phyloP scores from a whole-genome alignment of 2,888 invertebrate species.

The Volucella inanis region DNA sequence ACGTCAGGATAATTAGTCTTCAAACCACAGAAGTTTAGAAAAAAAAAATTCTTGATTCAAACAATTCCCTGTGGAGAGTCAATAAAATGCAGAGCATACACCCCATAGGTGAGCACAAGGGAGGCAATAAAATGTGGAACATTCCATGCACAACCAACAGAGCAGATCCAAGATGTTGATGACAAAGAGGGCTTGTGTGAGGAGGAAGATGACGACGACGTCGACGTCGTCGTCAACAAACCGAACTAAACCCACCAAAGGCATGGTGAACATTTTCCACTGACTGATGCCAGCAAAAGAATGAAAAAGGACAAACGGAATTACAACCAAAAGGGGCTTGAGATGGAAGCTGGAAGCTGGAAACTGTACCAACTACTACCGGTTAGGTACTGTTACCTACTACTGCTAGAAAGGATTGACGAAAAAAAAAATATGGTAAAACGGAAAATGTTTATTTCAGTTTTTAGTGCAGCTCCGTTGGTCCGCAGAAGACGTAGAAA shows the following conservation, averaged over 20 bases:
- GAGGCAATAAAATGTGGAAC: constrained; percentile 56
- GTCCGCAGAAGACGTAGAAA: constrained; percentile 38
- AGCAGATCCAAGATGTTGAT: no score
- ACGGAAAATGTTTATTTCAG: constrained; percentile 64
- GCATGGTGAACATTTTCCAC: constrained; percentile 31
- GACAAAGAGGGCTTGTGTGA: no score
- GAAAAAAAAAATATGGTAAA: no score
- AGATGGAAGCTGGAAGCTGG: neutral
- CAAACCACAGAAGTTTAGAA: constrained; percentile 38
- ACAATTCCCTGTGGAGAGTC: constrained; percentile 57
- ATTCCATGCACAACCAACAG: constrained; percentile 5
- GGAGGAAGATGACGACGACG: constrained; percentile 16
- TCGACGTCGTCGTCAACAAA: constrained; percentile 35
- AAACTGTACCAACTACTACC: constrained; percentile 11
- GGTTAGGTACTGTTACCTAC: constrained; percentile 24
- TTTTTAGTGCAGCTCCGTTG: constrained; percentile 52
- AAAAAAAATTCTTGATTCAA: constrained; percentile 45
- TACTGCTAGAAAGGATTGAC: constrained; percentile 23
- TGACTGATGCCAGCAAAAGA: constrained; percentile 29
- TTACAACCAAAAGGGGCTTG: constrained; percentile 49
- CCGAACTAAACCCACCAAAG: constrained; percentile 28
- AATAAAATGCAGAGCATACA: constrained; percentile 59
- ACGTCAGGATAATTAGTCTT: constrained; percentile 72
- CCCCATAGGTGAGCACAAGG: constrained; percentile 30
- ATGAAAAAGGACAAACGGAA: constrained; percentile 62